Evolutionary conservation across 1,140 invertebrate genomes (phyloP).

Genomic region (Pararge aegeria): DNA sequence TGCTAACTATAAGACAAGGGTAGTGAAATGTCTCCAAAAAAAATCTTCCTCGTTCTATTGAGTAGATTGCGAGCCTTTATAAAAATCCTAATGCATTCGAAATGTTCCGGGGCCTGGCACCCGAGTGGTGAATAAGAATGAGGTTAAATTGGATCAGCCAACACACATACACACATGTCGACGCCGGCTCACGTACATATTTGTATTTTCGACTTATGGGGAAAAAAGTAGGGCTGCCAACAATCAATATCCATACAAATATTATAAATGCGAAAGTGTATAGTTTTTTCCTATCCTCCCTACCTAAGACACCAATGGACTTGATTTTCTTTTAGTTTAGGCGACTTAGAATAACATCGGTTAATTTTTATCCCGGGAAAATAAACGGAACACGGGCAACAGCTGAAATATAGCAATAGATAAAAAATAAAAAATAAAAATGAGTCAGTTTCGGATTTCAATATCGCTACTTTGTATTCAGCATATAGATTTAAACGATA

Average conservation of each 20-base stretch:
- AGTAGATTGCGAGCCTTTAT: conserved; percentile 13
- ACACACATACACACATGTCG: conserved; percentile 16
- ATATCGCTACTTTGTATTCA: no score
- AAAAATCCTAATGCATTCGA: conserved; percentile 61
- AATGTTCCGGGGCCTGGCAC: conserved; percentile 56
- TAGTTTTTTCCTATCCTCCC: no score
- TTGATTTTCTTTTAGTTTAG: no score
- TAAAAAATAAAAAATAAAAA: no score
- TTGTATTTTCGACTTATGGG: conserved; percentile 36
- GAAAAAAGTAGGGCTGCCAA: conserved; percentile 24
- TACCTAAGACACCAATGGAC: no score
- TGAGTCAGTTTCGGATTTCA: no score
- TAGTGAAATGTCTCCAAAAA: not conserved
- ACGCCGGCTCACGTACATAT: conserved; percentile 24
- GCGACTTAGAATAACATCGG: no score
- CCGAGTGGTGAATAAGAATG: conserved; percentile 70
- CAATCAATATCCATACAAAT: not conserved
- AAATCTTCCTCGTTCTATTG: not conserved
- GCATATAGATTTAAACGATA: no score
- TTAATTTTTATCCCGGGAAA: no score
- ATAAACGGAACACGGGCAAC: no score
- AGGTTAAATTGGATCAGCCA: conserved; percentile 64
- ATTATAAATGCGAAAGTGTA: not conserved
- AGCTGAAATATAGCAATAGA: no score
- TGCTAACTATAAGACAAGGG: not conserved